phyloP scores from a whole-genome alignment of 2,888 invertebrate genomes.

The Trypoxylon attenuatum region DNA sequence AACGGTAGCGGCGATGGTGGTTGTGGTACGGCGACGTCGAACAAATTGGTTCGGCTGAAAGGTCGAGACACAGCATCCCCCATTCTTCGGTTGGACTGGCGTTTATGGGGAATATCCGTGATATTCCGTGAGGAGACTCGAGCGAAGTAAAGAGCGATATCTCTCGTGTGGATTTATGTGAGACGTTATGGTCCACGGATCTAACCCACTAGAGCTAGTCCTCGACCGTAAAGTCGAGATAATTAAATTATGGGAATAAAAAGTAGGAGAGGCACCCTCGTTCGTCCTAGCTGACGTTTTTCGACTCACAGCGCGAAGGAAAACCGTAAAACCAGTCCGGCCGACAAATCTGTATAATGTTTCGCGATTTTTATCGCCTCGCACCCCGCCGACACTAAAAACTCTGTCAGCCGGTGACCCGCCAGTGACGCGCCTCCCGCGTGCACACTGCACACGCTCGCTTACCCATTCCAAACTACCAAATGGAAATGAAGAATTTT shows the following conservation, averaged over 20 bases:
- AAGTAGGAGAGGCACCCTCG: conserved; percentile 31
- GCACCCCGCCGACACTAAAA: conserved; percentile 46
- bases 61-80: conserved; percentile 15
- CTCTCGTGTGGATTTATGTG: conserved; percentile 66
- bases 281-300: conserved; percentile 30
- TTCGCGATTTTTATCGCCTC: conserved; percentile 72
- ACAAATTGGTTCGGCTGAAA: conserved; percentile 22
- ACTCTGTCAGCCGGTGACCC: conserved; percentile 10
- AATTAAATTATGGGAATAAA: conserved; percentile 73
- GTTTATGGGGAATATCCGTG: conserved; percentile 61
- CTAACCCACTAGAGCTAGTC: conserved; percentile 65
- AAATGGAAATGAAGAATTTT: conserved; percentile 60
- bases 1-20: conserved; percentile 15
- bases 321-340: conserved; percentile 73
- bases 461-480: conserved; percentile 49
- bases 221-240: conserved; percentile 66
- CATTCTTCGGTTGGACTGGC: conserved; percentile 33
- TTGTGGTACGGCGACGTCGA: conserved; percentile 1
- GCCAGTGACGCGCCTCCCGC: conserved; percentile 10
- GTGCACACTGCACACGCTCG: conserved; percentile 36
- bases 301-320: conserved; percentile 60
- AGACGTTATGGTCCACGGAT: conserved; percentile 60
- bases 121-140: conserved; percentile 50
- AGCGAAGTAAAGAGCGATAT: conserved; percentile 61
- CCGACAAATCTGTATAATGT: conserved; percentile 74